These are phyloP conservation scores for Caiman crocodilus DNA, from an alignment of 2,797 vertebrate species.

Conservation along the genomic window DNA sequence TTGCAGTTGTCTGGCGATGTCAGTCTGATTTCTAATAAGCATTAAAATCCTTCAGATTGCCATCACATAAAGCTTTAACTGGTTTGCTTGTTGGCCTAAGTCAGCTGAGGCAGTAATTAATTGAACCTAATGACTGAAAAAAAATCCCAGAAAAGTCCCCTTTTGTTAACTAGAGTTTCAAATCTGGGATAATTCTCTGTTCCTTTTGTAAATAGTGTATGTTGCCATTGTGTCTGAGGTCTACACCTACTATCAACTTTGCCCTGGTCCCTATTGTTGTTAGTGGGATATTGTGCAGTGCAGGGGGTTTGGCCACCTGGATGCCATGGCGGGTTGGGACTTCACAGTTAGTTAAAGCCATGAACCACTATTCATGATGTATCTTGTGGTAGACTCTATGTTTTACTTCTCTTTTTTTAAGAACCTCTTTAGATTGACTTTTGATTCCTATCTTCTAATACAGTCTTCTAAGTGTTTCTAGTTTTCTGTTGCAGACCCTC, in stretches of 20 bases:
- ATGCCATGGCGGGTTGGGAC: not conserved
- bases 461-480: not conserved
- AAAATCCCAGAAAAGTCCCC: rapidly evolving
- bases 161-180: not conserved
- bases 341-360: not conserved
- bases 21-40: not conserved
- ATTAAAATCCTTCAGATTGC: rapidly evolving
- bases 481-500: not conserved
- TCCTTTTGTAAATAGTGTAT: not conserved
- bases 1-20: not conserved
- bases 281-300: not conserved
- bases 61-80: not conserved
- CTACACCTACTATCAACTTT: not conserved
- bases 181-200: not conserved
- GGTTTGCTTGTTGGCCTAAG: not conserved
- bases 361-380: not conserved
- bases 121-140: not conserved
- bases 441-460: not conserved
- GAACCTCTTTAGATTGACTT: not conserved
- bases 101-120: rapidly evolving
- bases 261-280: not conserved
- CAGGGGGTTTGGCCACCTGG: not conserved
- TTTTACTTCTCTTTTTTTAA: not conserved
- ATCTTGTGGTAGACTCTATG: not conserved
- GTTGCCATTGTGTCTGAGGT: rapidly evolving